A percentile compares a stretch with the other conserved stretches of the same genome.
phyloP scores from a whole-genome alignment of 2,888 invertebrate genomes.

The Tipula vernalis region DNA sequence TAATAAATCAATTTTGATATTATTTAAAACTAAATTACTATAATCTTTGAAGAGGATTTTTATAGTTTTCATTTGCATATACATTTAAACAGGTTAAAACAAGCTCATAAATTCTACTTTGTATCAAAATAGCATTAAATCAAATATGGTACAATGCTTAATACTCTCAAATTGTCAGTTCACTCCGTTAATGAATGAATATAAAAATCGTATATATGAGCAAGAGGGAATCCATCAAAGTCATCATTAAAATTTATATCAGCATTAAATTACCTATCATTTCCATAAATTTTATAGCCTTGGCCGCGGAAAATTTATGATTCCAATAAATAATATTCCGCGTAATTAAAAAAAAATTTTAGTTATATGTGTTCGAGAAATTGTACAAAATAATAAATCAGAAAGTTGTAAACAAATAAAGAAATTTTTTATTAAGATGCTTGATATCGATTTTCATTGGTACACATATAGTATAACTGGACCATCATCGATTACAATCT shows the following conservation, averaged over 20 bases:
- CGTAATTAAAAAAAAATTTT: not conserved
- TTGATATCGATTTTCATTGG: not conserved
- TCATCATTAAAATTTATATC: not conserved
- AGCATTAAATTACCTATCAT: not conserved
- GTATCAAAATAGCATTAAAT: not conserved
- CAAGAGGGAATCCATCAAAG: not conserved
- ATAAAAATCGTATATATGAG: not conserved
- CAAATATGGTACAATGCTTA: not conserved
- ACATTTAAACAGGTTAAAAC: not conserved
- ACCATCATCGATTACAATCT: not conserved
- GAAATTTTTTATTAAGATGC: no score
- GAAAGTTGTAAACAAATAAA: not conserved
- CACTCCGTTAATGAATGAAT: not conserved
- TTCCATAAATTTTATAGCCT: not conserved
- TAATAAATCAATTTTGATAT: no score
- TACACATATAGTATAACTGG: not conserved
- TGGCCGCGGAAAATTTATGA: not conserved
- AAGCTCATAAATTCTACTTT: not conserved
- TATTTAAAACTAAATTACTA: no score
- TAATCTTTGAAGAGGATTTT: no score
- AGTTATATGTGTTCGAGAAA: not conserved
- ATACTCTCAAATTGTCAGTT: not conserved
- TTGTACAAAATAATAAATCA: not conserved
- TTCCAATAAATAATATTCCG: not conserved
- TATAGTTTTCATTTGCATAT: not conserved